Evolutionary conservation across 2,888 invertebrate genomes (phyloP).

Genomic region (Scaptomyza caliginosa): DNA sequence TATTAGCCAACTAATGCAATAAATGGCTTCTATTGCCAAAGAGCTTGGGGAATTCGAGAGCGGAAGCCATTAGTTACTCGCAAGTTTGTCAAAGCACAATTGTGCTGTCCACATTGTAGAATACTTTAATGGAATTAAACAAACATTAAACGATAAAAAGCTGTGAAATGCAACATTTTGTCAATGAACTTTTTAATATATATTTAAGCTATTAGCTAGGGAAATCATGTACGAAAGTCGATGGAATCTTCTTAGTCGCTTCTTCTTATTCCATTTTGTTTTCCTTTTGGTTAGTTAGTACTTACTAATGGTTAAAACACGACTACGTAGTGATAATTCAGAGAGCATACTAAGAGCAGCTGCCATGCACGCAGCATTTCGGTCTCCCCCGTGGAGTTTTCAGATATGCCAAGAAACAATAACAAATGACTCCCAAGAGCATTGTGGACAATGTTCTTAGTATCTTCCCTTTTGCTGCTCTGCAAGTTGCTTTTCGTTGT

Average conservation of each 20-base stretch:
- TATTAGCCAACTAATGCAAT: slow-evolving; percentile 46
- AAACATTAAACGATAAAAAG: too few relatives aligned
- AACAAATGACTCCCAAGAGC: slow-evolving; percentile 72
- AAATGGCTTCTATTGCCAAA: slow-evolving; percentile 31
- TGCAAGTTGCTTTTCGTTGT: background rate
- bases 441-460: slow-evolving; percentile 8
- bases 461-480: slow-evolving; percentile 3
- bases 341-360: slow-evolving; percentile 25
- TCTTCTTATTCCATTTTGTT: too few relatives aligned
- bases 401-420: slow-evolving; percentile 71
- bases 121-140: slow-evolving; percentile 33
- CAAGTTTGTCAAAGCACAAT: slow-evolving; percentile 5
- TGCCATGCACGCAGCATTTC: slow-evolving; percentile 21
- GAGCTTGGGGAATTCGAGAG: slow-evolving; percentile 8
- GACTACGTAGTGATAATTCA: slow-evolving; percentile 49
- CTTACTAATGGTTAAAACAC: slow-evolving; percentile 35
- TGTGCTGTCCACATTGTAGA: slow-evolving; percentile 5
- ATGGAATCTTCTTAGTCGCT: slow-evolving; percentile 40
- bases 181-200: slow-evolving; percentile 17
- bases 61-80: slow-evolving; percentile 51
- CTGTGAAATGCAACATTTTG: slow-evolving; percentile 7
- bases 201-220: slow-evolving; percentile 47
- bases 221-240: slow-evolving; percentile 68
- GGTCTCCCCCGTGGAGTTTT: slow-evolving; percentile 35
- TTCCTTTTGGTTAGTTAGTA: slow-evolving; percentile 34